phyloP scores from a whole-genome alignment of 2,797 vertebrate species.

The Gymnothorax javanicus region DNA sequence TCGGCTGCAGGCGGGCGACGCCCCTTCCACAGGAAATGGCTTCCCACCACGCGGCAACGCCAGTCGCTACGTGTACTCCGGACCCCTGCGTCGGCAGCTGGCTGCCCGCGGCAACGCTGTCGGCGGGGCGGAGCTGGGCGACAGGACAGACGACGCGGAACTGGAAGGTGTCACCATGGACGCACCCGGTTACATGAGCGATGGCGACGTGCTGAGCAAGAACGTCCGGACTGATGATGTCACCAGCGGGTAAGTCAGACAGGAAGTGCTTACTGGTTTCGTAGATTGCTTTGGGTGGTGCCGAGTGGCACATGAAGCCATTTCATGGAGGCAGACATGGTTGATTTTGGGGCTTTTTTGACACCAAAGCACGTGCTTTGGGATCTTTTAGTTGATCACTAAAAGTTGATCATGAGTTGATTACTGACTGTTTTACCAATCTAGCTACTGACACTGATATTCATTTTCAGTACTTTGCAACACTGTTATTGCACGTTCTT shows the following conservation, averaged over 20 bases:
- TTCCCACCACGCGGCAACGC: constrained; percentile 73
- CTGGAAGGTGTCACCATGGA: constrained; percentile 82
- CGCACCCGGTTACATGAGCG: constrained; percentile 93
- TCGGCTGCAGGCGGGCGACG: constrained; percentile 83
- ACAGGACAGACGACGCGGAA: constrained; percentile 74
- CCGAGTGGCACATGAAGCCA: too few species aligned
- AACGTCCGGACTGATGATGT: constrained; percentile 87
- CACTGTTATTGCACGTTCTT: constrained; percentile 16
- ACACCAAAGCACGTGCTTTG: too few species aligned
- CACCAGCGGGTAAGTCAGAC: constrained; percentile 86
- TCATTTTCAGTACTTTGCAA: neutral
- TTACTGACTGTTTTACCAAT: neutral
- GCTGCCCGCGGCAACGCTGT: constrained; percentile 68
- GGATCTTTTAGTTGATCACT: too few species aligned
- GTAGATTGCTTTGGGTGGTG: too few species aligned
- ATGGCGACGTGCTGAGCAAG: constrained; percentile 92
- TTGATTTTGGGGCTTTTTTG: too few species aligned
- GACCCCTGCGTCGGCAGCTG: constrained; percentile 84
- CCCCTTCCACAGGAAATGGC: constrained; percentile 78
- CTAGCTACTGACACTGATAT: neutral
- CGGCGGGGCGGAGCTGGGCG: constrained; percentile 69
- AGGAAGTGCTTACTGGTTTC: neutral
- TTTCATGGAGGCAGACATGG: too few species aligned
- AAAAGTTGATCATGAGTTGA: too few species aligned
- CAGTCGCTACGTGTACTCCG: constrained; percentile 84